Evolutionary conservation across 2,113 vertebrate species (phyloP).

Genomic region (Microcebus murinus): DNA sequence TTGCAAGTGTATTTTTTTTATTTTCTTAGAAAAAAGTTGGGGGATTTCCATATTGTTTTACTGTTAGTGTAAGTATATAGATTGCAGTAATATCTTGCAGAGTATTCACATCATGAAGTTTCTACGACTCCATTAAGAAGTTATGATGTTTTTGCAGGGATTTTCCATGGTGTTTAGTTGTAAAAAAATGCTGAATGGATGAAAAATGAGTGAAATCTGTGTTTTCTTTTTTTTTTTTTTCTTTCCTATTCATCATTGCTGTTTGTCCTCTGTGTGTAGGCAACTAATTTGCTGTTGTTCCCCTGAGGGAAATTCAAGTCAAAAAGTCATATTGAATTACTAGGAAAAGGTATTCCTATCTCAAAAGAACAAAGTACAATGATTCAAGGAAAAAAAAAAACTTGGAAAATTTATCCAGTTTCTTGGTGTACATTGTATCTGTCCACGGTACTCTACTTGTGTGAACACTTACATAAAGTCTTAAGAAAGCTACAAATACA

Average conservation of each 20-base stretch:
- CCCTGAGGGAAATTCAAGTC: constrained; percentile 75
- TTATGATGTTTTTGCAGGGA: constrained; percentile 57
- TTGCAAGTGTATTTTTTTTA: constrained; percentile 70
- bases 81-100: constrained; percentile 61
- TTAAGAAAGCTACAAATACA: constrained; percentile 54
- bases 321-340: constrained; percentile 71
- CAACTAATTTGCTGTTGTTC: constrained; percentile 79
- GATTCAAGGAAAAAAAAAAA: constrained; percentile 39
- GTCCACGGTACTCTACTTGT: neutral
- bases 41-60: constrained; percentile 75
- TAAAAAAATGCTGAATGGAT: constrained; percentile 66
- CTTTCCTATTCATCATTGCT: constrained; percentile 72
- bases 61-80: constrained; percentile 52
- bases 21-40: constrained; percentile 62
- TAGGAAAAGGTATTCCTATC: constrained; percentile 75
- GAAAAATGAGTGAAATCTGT: constrained; percentile 77
- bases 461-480: constrained; percentile 50
- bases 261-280: constrained; percentile 72
- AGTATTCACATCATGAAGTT: neutral
- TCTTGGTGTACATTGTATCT: constrained; percentile 53
- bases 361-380: constrained; percentile 75
- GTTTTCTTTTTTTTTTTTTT: neutral
- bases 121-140: constrained; percentile 69
- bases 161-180: constrained; percentile 67
- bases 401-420: constrained; percentile 47